Percentiles rank a stretch among this genome's conserved stretches.
These are phyloP conservation scores for Drosophila tripunctata DNA, from an alignment of 2,888 invertebrate genomes.

Conservation along the genomic window DNA sequence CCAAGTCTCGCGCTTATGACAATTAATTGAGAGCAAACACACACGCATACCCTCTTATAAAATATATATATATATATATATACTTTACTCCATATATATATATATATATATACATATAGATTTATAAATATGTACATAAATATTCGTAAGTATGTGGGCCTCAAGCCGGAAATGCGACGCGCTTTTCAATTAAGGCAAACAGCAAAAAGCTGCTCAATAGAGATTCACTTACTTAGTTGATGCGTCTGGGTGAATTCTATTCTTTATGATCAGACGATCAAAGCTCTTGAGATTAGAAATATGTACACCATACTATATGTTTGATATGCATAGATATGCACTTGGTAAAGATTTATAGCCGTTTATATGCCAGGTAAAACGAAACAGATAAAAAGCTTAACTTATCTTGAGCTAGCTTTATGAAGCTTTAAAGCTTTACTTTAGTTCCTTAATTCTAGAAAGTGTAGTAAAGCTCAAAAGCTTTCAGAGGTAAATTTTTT, in stretches of 20 bases:
- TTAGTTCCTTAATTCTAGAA: not conserved
- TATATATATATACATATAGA: conserved; percentile 1
- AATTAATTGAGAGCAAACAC: conserved; percentile 70
- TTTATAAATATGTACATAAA: conserved; percentile 5
- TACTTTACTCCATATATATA: not conserved
- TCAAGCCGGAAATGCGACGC: conserved; percentile 76
- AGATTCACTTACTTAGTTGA: conserved; percentile 12
- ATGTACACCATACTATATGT: too few species aligned
- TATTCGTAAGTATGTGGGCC: conserved; percentile 20
- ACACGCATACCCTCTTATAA: conserved; percentile 18
- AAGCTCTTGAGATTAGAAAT: not conserved
- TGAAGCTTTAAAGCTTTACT: not conserved
- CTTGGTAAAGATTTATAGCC: not conserved
- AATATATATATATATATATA: not conserved
- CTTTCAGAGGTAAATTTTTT: too few species aligned
- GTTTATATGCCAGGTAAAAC: too few species aligned
- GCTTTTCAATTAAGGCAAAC: conserved; percentile 71
- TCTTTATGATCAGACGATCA: not conserved
- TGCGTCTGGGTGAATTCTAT: conserved; percentile 26
- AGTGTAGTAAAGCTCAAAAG: too few species aligned
- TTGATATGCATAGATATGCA: not conserved
- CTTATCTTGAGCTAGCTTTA: not conserved
- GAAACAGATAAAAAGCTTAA: too few species aligned
- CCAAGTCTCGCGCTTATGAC: conserved; percentile 60
- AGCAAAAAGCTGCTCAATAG: conserved; percentile 28